phyloP scores from a whole-genome alignment of 1,140 invertebrate genomes.

The Tribolium madens region DNA sequence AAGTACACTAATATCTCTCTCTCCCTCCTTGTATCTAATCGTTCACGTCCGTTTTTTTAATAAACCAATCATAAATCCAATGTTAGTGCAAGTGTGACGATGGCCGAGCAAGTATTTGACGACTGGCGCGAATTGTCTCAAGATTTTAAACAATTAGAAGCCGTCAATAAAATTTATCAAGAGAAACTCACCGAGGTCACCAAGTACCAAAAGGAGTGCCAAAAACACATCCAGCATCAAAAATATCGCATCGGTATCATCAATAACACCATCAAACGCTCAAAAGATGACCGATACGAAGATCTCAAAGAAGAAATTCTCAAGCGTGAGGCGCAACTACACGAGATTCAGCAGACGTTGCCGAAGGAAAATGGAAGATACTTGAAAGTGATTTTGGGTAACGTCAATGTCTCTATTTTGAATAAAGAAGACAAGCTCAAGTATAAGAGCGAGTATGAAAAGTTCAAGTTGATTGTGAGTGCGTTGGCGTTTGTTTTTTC shows the following conservation, averaged over 20 bases:
- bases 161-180: not conserved
- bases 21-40: not conserved
- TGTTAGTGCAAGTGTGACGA: slow-evolving; percentile 3
- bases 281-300: not conserved
- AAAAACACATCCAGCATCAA: slow-evolving; percentile 41
- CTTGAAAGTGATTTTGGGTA: slow-evolving; percentile 91
- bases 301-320: slow-evolving; percentile 16
- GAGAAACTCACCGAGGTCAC: slow-evolving; percentile 19
- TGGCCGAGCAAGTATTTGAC: slow-evolving; percentile 5
- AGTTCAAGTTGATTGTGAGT: slow-evolving; percentile 93
- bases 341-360: slow-evolving; percentile 86
- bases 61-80: not conserved
- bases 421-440: slow-evolving; percentile 96
- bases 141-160: slow-evolving; percentile 31
- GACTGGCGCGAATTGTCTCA: slow-evolving; percentile 39
- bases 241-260: slow-evolving; percentile 30
- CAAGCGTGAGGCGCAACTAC: slow-evolving; percentile 77
- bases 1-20: not conserved
- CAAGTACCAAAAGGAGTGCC: slow-evolving; percentile 30
- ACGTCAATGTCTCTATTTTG: slow-evolving; percentile 94
- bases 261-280: not conserved
- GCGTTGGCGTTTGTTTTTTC: slow-evolving; percentile 88
- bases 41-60: slow-evolving; percentile 1
- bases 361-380: slow-evolving; percentile 89
- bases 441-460: slow-evolving; percentile 98